phyloP scores from a whole-genome alignment of 2,797 vertebrate species.

The Myotis daubentonii region DNA sequence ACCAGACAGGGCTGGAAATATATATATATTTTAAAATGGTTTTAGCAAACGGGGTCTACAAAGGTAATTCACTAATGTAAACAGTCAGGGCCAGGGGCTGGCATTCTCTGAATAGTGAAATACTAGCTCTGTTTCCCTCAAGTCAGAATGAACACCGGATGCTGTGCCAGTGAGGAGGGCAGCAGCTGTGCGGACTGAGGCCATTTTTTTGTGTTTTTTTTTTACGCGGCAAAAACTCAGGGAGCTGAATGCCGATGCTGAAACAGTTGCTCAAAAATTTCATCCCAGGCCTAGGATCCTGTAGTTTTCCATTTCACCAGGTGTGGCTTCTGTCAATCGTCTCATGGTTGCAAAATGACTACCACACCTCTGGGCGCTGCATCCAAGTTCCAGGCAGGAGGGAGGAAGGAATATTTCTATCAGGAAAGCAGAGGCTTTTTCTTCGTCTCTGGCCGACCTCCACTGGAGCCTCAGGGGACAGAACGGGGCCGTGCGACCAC shows the following conservation, averaged over 20 bases:
- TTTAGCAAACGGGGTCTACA: neutral
- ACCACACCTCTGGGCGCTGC: neutral
- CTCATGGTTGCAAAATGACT: neutral
- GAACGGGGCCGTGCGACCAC: neutral
- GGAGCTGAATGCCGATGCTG: neutral
- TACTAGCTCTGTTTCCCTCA: neutral
- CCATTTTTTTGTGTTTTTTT: neutral
- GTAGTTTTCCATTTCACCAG: neutral
- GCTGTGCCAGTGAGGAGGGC: neutral
- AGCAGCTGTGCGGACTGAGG: neutral
- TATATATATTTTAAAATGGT: too few relatives aligned
- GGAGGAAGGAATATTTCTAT: neutral
- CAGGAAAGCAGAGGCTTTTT: neutral
- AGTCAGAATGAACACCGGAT: neutral
- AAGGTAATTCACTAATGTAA: neutral
- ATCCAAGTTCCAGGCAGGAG: neutral
- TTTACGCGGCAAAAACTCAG: neutral
- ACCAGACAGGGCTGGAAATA: too few relatives aligned
- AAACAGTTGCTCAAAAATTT: neutral
- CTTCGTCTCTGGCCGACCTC: neutral
- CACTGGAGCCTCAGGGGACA: neutral
- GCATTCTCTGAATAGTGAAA: neutral
- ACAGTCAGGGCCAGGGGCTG: neutral
- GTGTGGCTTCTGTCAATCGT: neutral
- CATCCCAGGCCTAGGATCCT: neutral